Conservation (phyloP, 1,140 invertebrate species). For the Bursaphelenchus mucronatus region DNA sequence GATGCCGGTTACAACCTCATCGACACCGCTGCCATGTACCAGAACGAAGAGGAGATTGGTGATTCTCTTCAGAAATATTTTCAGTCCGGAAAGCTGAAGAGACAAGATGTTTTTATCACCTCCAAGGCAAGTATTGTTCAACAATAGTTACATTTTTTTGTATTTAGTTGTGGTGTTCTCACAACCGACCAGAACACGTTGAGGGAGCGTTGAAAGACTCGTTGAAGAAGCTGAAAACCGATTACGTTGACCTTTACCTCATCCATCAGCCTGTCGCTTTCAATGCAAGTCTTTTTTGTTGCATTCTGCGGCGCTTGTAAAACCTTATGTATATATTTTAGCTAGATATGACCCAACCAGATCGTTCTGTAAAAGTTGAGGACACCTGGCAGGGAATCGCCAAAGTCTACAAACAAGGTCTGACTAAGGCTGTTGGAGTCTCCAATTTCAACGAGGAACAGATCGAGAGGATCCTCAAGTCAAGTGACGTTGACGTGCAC, state of each 20-base stretch:
- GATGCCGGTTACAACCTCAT: constrained; percentile 72
- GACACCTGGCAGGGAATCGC: constrained; percentile 57
- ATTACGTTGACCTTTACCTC: constrained; percentile 79
- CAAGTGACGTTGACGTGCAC: constrained; percentile 49
- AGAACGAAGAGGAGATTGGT: constrained; percentile 76
- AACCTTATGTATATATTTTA: not conserved
- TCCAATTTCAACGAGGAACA: constrained; percentile 62
- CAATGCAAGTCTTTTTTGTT: constrained; percentile 22
- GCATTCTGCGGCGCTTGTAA: not conserved
- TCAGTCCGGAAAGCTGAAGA: constrained; percentile 68
- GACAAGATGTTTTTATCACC: constrained; percentile 76
- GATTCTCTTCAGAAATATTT: constrained; percentile 73
- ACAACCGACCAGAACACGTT: constrained; percentile 67
- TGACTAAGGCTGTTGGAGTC: constrained; percentile 62
- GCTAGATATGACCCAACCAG: constrained; percentile 36
- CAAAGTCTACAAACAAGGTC: constrained; percentile 51
- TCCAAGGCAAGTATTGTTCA: constrained; percentile 69
- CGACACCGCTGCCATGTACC: constrained; percentile 69
- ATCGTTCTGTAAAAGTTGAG: constrained; percentile 41
- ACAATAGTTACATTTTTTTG: too few relatives aligned
- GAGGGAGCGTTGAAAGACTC: constrained; percentile 72
- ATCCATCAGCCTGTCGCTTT: constrained; percentile 70
- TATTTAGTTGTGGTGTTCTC: constrained; percentile 62
- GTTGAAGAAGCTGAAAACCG: constrained; percentile 70
- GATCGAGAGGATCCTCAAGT: constrained; percentile 50